Evolutionary conservation across 2,797 vertebrate species (phyloP).

Genomic region (Acestrorhynchus altus): DNA sequence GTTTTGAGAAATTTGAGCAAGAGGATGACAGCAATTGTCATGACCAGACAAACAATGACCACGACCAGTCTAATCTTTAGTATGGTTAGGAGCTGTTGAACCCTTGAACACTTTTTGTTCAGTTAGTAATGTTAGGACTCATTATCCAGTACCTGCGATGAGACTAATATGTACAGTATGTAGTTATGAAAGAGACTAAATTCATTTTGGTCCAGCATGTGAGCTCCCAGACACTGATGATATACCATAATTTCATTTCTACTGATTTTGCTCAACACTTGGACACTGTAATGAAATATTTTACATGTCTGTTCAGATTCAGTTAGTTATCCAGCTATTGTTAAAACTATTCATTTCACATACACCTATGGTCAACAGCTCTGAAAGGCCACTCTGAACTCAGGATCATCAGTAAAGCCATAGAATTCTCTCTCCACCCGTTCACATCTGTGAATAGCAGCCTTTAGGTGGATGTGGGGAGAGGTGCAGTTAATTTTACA

Average conservation of each 20-base stretch:
- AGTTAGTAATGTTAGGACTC: neutral
- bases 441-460: neutral
- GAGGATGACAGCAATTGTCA: too few species aligned
- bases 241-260: too few species aligned
- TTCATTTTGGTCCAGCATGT: too few species aligned
- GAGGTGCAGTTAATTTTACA: constrained; percentile 20
- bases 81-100: neutral
- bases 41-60: too few species aligned
- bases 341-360: neutral
- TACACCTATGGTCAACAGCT: neutral
- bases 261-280: too few species aligned
- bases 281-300: too few species aligned
- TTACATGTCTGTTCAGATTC: too few species aligned
- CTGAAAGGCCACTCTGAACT: neutral
- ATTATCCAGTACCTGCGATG: neutral
- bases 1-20: constrained; percentile 36
- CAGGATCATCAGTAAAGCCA: neutral
- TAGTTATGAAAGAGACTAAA: too few species aligned
- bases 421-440: neutral
- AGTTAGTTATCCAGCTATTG: too few species aligned
- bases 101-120: neutral
- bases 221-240: too few species aligned
- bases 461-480: constrained; percentile 5
- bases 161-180: neutral
- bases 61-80: too few species aligned